Evolutionary conservation across 2,113 vertebrate species (phyloP).

Genomic region (Calonectris borealis): DNA sequence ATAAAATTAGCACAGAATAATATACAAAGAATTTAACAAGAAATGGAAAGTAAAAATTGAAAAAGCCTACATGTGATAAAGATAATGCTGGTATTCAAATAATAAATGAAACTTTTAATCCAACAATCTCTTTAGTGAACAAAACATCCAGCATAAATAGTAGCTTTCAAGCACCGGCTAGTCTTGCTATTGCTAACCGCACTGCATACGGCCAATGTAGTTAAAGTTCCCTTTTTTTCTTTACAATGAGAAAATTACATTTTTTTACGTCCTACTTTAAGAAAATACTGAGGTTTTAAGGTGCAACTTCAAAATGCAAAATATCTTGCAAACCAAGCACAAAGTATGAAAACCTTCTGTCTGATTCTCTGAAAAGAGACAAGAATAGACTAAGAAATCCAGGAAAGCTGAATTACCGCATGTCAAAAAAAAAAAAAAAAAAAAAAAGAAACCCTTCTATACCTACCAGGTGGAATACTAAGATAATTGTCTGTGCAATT

Average conservation of each 20-base stretch:
- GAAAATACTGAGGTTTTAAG: background rate
- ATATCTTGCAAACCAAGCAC: background rate
- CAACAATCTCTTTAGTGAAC: background rate
- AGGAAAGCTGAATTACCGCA: background rate
- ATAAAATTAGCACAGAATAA: background rate
- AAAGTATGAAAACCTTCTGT: background rate
- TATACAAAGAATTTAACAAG: background rate
- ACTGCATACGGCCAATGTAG: background rate
- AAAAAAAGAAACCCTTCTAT: background rate
- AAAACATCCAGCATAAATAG: background rate
- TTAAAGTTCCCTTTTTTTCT: background rate
- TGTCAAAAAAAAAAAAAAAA: too few relatives aligned
- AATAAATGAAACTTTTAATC: background rate
- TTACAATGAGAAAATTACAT: background rate
- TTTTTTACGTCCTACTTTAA: background rate
- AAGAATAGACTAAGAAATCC: background rate
- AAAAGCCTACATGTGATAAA: background rate
- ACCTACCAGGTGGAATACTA: background rate
- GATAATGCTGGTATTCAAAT: background rate
- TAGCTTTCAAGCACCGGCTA: background rate
- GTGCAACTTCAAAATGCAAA: background rate
- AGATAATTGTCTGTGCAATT: accelerated
- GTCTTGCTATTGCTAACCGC: background rate
- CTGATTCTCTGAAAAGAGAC: background rate
- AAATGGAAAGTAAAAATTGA: background rate